Evolutionary conservation across 1,140 invertebrate species (phyloP), one percentile per base, ranked within the genome.

Genomic region (Kradibia gibbosae): DNA sequence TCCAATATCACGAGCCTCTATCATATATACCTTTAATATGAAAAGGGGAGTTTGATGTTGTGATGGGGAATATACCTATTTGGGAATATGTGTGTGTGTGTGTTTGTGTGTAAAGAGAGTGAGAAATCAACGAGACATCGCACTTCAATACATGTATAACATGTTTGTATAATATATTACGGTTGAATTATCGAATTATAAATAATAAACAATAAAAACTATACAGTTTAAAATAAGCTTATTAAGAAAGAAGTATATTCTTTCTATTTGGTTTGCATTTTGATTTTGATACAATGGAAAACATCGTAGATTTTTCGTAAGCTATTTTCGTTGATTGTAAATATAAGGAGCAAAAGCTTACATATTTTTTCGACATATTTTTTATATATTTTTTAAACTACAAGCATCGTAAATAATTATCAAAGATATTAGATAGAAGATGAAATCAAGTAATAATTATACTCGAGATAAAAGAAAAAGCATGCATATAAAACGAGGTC

Each of bases 201-300:
- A 53, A n/a, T n/a, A n/a, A n/a, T n/a, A n/a, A n/a, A n/a, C n/a
- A n/a, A n/a, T n/a, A n/a, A n/a, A n/a, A n/a, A n/a, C n/a, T n/a
- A n/a, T n/a, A n/a, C n/a, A 70, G 60, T 20, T 53, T 36, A 36
- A 10, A 71, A 57, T 71, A 34, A 57, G 45, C n/a, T 25, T 57
- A 53, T 79, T 78, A 53, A 31, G 73, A 15, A 39, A 36, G 73
- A 42, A 60, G 2, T n/a, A n/a, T 25, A 3, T n/a, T 15, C 22
- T 50, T 71, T 71, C 53, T n/a, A 53, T 42, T 60, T 28, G 70
- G 73, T 80, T 80, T 80, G 55, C 65, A 80, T 80, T 53, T 60
- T 39, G 25, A 80, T 80, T 73, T 80, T 60, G 34, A 75, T 60
- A 75, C 22, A 42, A 22, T 11, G 22, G 20, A 67, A 67, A 39